Evolutionary conservation across 2,888 invertebrate species (phyloP).

Genomic region (Calameuta pallipes): DNA sequence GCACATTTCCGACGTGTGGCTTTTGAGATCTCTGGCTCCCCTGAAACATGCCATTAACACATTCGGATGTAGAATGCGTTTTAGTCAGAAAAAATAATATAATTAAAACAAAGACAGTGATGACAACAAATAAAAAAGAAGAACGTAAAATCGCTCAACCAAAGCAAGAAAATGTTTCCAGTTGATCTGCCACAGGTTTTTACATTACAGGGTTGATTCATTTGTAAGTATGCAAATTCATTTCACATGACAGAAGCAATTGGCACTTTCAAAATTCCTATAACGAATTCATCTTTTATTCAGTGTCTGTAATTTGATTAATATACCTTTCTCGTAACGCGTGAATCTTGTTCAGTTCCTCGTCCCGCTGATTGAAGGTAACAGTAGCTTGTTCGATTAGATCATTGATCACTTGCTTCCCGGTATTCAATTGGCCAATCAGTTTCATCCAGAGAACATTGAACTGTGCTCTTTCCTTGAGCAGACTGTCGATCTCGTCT

Average conservation of each 20-base stretch:
- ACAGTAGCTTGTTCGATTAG: slow-evolving; percentile 88
- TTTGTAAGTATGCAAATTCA: not conserved
- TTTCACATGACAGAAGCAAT: not conserved
- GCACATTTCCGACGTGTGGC: slow-evolving; percentile 80
- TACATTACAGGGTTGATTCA: not conserved
- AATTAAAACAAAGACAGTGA: not conserved
- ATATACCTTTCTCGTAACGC: slow-evolving; percentile 76
- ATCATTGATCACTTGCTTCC: slow-evolving; percentile 86
- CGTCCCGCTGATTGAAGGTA: slow-evolving; percentile 89
- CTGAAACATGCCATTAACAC: slow-evolving; percentile 33
- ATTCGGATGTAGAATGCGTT: not conserved
- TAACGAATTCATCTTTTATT: not conserved
- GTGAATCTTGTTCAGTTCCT: slow-evolving; percentile 82
- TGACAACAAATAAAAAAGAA: not conserved
- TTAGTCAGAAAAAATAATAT: slow-evolving; percentile 49
- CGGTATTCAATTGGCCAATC: slow-evolving; percentile 78
- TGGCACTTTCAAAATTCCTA: not conserved
- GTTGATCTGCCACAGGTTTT: not conserved
- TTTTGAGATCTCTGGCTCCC: slow-evolving; percentile 68
- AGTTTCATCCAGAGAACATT: slow-evolving; percentile 85
- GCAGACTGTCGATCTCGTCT: slow-evolving; percentile 82
- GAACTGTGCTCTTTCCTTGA: slow-evolving; percentile 86
- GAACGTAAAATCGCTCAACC: not conserved
- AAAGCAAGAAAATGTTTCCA: not conserved
- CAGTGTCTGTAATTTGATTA: not conserved